Evolutionary conservation across 35 echinoderm and acorn worm species (phyloP), one percentile per base, ranked within the genome.

Genomic region (Heliocidaris erythrogramma): DNA sequence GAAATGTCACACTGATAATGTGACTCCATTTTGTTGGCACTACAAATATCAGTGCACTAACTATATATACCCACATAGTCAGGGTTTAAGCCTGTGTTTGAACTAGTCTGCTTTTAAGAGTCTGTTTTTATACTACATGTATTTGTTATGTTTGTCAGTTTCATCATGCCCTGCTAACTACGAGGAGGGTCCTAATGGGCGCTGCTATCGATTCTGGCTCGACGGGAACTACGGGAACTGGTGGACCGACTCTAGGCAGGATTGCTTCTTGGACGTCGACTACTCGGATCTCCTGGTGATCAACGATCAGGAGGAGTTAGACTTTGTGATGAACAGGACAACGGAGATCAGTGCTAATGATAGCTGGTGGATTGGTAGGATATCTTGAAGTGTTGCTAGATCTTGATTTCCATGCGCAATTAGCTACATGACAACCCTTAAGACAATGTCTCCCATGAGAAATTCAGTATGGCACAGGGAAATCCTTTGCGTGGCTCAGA

Each of bases 321-420:
- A 96, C 16, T 97, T 93, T 53, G 24, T 97, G 0, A 49, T 94
- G 78, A 32, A 92, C 47, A 88, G 93, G 93, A 97, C 93, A 5
- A 30, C 92, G 7, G 49, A 48, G 49, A 53, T 53, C 4, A 93
- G 42, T 29, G 50, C n/a, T 30, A 85, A 59, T 52, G 85, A n/a
- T 14, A 59, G 49, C 12, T 88, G 95, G 92, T 97, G 96, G 96
- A 97, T 97, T 49, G 96, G 96, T 97, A 16, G 30, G 96, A 47
- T 92, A 42, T 89, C 32, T 47, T 47, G 32, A 89, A 0, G 16
- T n/a, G 69, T 84, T 29, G 35, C 35, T 42, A 42, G n/a, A n/a
- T n/a, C n/a, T n/a, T n/a, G n/a, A n/a, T n/a, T n/a, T n/a, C n/a
- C n/a, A n/a, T n/a, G n/a, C n/a, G n/a, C n/a, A n/a, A n/a, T n/a